phyloP scores from a whole-genome alignment of 1,140 invertebrate genomes.

The Pteromalus puparum region DNA sequence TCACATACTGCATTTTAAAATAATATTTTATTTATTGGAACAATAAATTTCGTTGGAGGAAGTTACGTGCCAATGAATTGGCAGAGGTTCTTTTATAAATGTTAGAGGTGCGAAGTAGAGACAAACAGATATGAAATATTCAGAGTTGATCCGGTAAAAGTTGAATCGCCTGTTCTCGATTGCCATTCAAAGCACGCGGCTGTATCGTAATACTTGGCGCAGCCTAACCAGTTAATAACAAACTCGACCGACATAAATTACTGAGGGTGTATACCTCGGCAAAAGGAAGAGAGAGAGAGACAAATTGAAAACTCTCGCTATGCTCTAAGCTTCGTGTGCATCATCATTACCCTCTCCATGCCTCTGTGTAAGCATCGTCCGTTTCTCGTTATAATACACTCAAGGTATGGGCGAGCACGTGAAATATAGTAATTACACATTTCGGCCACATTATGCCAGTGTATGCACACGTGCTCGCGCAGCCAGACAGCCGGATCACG shows the following conservation, averaged over 20 bases:
- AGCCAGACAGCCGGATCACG: not conserved
- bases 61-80: too few species aligned
- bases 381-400: conserved; percentile 22
- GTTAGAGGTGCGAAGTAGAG: too few species aligned
- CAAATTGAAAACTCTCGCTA: conserved; percentile 25
- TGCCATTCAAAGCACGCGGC: not conserved
- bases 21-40: too few species aligned
- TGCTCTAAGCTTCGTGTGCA: not conserved
- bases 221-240: not conserved
- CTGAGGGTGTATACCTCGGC: not conserved
- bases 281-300: not conserved
- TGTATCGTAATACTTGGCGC: not conserved
- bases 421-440: conserved; percentile 38
- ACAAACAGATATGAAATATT: conserved; percentile 1
- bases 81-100: too few species aligned
- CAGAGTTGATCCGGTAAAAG: not conserved
- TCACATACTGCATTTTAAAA: too few species aligned
- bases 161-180: not conserved
- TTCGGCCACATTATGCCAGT: not conserved
- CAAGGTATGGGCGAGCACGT: not conserved
- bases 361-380: not conserved
- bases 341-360: not conserved
- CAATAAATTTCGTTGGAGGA: too few species aligned
- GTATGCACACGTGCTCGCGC: not conserved
- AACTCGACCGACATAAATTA: conserved; percentile 16